Evolutionary conservation across 2,113 vertebrate species (phyloP).

Genomic region (Machaerirhynchus nigripectus): DNA sequence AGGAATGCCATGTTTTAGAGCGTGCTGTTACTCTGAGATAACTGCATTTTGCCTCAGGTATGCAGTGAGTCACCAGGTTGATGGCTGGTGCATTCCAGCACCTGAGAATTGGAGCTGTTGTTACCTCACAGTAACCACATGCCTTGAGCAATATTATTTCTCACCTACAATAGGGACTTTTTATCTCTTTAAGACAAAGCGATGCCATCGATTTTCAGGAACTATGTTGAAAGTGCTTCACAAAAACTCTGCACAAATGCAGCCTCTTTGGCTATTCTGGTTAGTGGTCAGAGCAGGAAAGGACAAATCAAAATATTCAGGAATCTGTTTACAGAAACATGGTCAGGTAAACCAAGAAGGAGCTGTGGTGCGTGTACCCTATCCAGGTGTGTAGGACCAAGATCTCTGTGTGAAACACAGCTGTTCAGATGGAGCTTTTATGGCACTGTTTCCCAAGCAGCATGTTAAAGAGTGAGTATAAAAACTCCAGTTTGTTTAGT

Average conservation of each 20-base stretch:
- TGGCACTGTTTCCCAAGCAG: background rate
- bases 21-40: constrained; percentile 7
- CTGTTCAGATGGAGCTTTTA: constrained; percentile 4
- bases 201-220: background rate
- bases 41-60: constrained; percentile 36
- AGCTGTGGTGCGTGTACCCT: background rate
- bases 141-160: constrained; percentile 15
- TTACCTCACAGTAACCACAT: constrained; percentile 5
- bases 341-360: background rate
- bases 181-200: constrained; percentile 4
- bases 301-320: background rate
- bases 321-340: background rate
- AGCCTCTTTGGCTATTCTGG: background rate
- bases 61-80: background rate
- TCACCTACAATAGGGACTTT: background rate
- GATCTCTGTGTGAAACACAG: background rate
- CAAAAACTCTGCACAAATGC: background rate
- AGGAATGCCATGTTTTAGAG: constrained; percentile 9
- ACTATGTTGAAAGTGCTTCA: background rate
- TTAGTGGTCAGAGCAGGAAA: background rate
- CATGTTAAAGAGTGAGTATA: background rate
- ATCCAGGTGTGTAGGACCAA: background rate
- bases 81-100: constrained; percentile 8
- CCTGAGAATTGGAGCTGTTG: constrained; percentile 12
- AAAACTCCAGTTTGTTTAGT: constrained; percentile 21